Conservation (phyloP, 2,888 invertebrate genomes). For the Mycalesis mineus region DNA sequence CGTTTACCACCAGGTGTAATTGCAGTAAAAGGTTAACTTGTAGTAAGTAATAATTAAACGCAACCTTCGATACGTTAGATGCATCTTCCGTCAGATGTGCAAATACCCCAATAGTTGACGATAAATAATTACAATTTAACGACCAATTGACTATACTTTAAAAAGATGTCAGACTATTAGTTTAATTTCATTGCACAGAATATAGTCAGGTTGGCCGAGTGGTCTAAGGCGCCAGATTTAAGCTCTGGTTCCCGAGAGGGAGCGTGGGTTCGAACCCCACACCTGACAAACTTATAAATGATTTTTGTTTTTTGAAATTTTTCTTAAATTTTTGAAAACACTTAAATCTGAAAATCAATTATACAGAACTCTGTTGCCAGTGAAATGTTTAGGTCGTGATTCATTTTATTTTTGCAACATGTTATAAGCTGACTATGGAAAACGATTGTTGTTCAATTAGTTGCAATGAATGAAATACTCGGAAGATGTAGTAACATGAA, state of each 20-base stretch:
- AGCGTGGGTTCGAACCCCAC: slow-evolving; percentile 91
- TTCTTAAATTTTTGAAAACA: not conserved
- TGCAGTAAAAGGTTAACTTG: too few species aligned
- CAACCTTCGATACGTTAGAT: too few species aligned
- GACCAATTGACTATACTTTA: too few species aligned
- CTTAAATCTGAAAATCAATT: not conserved
- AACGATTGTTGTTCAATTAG: slow-evolving; percentile 24
- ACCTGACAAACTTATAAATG: slow-evolving; percentile 3
- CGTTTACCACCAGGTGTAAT: too few species aligned
- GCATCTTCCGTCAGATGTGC: too few species aligned
- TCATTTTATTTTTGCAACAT: slow-evolving; percentile 19
- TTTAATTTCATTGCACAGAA: not conserved
- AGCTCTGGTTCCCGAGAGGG: slow-evolving; percentile 89
- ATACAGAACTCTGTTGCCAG: not conserved
- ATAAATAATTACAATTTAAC: too few species aligned
- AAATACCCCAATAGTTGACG: too few species aligned
- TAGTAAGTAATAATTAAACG: too few species aligned
- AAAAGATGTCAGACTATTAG: too few species aligned
- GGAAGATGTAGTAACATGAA: slow-evolving; percentile 6
- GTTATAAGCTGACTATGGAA: slow-evolving; percentile 18
- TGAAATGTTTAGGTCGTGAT: slow-evolving; percentile 3
- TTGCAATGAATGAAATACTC: slow-evolving; percentile 10
- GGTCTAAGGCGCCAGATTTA: slow-evolving; percentile 91
- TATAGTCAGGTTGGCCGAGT: slow-evolving; percentile 85
- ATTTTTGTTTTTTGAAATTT: not conserved